phyloP scores from a whole-genome alignment of 2,113 vertebrate species.

The Eretmochelys imbricata region DNA sequence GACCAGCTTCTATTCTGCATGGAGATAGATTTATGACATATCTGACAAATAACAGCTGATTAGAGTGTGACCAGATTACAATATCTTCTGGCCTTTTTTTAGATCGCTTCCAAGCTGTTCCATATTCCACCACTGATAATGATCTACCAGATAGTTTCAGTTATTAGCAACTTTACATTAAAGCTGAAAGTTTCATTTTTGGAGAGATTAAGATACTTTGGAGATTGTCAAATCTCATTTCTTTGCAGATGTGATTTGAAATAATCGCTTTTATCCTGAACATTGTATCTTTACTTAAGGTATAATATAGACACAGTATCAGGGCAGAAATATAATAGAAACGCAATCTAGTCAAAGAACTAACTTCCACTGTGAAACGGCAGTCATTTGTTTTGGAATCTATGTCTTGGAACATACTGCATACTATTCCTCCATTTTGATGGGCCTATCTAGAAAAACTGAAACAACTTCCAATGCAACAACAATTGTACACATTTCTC shows the following conservation, averaged over 20 bases:
- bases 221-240: background rate
- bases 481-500: background rate
- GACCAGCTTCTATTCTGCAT: background rate
- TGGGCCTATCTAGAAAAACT: background rate
- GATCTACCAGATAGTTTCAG: background rate
- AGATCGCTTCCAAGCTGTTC: background rate
- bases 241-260: background rate
- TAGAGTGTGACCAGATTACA: background rate
- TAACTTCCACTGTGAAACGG: background rate
- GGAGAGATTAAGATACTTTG: background rate
- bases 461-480: background rate
- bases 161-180: background rate
- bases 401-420: rapidly evolving
- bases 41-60: background rate
- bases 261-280: background rate
- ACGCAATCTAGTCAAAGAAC: background rate
- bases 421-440: background rate
- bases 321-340: background rate
- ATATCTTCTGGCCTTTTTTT: background rate
- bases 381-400: background rate
- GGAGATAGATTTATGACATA: background rate
- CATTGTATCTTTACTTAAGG: background rate
- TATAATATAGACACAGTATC: background rate
- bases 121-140: background rate
- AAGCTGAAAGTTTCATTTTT: background rate